These are phyloP conservation scores for Chunga burmeisteri DNA, from an alignment of 2,113 vertebrate genomes.

Conservation along the genomic window DNA sequence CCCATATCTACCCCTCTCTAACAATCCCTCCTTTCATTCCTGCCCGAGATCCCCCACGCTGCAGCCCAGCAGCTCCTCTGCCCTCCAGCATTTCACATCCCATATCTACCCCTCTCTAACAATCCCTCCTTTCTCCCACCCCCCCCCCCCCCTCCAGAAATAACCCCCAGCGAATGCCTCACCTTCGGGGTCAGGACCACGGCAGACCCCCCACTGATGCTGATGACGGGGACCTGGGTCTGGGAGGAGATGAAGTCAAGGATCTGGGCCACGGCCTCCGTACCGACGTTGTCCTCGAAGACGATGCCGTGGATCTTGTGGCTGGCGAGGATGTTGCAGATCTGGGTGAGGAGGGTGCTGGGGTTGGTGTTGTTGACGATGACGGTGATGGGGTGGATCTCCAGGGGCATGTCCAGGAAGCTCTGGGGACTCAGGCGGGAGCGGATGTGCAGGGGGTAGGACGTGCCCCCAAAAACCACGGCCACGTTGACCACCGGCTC, in stretches of 20 bases:
- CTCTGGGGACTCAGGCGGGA: constrained; percentile 88
- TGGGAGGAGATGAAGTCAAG: constrained; percentile 96
- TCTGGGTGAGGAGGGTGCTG: constrained; percentile 88
- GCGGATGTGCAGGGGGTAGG: constrained; percentile 83
- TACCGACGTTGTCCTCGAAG: constrained; percentile 93
- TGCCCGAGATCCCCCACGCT: rapidly evolving
- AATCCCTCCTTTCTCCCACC: background rate
- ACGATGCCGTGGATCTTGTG: constrained; percentile 89
- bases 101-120: background rate
- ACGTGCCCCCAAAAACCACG: constrained; percentile 89
- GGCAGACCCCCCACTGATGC: constrained; percentile 94
- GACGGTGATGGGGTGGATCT: constrained; percentile 90
- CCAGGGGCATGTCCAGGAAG: constrained; percentile 91
- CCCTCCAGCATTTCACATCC: background rate
- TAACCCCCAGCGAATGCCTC: background rate
- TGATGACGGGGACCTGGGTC: constrained; percentile 90
- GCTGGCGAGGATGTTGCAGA: constrained; percentile 86
- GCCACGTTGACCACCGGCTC: constrained; percentile 76
- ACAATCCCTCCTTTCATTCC: background rate
- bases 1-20: background rate
- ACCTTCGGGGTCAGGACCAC: constrained; percentile 96
- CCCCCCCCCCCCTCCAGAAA: background rate
- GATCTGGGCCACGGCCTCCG: constrained; percentile 92
- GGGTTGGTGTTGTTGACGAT: constrained; percentile 94
- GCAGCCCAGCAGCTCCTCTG: background rate